Conservation (phyloP, 1,140 invertebrate species). For the Chrysomallon squamiferum region DNA sequence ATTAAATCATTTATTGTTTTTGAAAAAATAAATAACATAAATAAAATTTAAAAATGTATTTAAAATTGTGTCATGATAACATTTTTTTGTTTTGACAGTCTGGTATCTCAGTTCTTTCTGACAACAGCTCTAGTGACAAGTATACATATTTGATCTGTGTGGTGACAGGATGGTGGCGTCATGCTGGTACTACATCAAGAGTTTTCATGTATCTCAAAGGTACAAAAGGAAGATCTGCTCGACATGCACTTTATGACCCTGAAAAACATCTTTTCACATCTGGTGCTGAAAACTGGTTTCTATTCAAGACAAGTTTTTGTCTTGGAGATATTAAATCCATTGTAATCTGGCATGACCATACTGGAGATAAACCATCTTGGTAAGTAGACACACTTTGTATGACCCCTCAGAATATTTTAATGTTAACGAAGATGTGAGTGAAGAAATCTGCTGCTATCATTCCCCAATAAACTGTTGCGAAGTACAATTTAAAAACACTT, state of each 20-base stretch:
- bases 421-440: too few relatives aligned
- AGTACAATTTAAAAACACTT: too few relatives aligned
- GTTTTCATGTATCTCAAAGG: slow-evolving; percentile 33
- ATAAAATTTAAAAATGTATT: too few relatives aligned
- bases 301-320: slow-evolving; percentile 29
- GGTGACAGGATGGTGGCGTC: slow-evolving; percentile 34
- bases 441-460: too few relatives aligned
- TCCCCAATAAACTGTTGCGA: too few relatives aligned
- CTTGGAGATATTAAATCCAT: slow-evolving; percentile 36
- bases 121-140: slow-evolving; percentile 15
- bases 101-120: slow-evolving; percentile 20
- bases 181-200: slow-evolving; percentile 38
- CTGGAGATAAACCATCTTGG: slow-evolving; percentile 44
- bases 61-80: too few relatives aligned
- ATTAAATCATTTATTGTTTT: too few relatives aligned
- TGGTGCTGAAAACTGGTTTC: slow-evolving; percentile 45
- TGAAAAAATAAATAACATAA: too few relatives aligned
- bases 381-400: too few relatives aligned
- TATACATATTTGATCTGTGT: slow-evolving; percentile 34
- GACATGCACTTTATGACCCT: slow-evolving; percentile 16
- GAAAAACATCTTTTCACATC: slow-evolving; percentile 24
- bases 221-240: neutral
- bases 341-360: slow-evolving; percentile 47
- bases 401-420: too few relatives aligned
- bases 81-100: slow-evolving; percentile 22